Conservation (phyloP, 2,113 vertebrate genomes). For the Damaliscus lunatus region DNA sequence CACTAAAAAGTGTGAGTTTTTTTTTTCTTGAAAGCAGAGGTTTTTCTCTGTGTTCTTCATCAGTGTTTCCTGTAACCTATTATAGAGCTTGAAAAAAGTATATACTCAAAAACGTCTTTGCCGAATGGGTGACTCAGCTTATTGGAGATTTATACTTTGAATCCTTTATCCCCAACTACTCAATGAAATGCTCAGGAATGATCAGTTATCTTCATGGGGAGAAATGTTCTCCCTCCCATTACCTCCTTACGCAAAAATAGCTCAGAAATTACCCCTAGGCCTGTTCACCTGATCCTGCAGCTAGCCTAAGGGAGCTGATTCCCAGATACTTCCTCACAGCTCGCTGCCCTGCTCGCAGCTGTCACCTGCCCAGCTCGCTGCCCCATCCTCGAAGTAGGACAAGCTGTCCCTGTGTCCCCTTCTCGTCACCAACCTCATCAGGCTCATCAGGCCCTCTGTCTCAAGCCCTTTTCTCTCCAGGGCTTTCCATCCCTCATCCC, state of each 20-base stretch:
- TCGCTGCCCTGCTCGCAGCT: too few relatives aligned
- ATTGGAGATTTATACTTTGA: background rate
- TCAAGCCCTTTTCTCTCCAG: background rate
- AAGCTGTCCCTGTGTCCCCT: background rate
- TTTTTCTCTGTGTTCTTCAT: background rate
- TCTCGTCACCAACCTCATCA: background rate
- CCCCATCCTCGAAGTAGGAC: background rate
- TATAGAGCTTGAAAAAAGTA: background rate
- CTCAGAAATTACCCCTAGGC: background rate
- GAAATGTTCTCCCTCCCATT: background rate
- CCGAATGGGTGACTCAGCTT: background rate
- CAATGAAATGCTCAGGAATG: background rate
- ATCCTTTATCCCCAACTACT: background rate
- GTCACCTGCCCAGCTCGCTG: background rate
- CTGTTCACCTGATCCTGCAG: background rate
- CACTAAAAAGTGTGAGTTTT: background rate
- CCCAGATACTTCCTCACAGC: background rate
- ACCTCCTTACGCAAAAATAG: background rate
- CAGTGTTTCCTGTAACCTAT: background rate
- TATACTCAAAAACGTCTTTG: background rate
- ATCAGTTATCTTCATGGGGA: too few relatives aligned
- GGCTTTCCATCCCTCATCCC: background rate
- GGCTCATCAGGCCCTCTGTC: too few relatives aligned
- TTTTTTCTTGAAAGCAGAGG: background rate
- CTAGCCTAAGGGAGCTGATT: background rate